These are phyloP conservation scores for Lateolabrax maculatus DNA, from an alignment of 2,797 vertebrate species.

Conservation along the genomic window DNA sequence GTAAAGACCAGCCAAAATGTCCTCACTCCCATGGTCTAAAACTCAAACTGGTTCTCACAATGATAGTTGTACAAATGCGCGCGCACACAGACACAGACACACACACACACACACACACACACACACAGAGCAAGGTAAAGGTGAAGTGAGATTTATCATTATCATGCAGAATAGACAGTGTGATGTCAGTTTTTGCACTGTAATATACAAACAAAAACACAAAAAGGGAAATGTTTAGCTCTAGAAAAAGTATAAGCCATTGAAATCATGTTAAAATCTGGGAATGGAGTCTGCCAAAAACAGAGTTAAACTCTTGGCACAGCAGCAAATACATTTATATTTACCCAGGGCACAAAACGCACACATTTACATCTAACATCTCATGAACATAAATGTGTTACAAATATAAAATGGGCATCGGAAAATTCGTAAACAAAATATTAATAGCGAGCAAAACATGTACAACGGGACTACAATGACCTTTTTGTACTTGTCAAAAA, in stretches of 20 bases:
- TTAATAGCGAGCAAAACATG: background rate
- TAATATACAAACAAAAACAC: slow-evolving; percentile 6
- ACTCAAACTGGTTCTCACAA: no score
- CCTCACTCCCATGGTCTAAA: no score
- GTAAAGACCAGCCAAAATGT: no score
- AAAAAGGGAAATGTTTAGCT: background rate
- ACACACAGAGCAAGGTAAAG: background rate
- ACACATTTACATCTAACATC: background rate
- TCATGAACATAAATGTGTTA: background rate
- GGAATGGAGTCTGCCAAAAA: background rate
- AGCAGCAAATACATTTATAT: slow-evolving; percentile 31
- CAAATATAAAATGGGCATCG: background rate
- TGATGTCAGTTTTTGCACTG: background rate
- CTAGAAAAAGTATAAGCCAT: slow-evolving; percentile 24
- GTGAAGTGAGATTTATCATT: slow-evolving; percentile 19
- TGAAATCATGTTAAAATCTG: slow-evolving; percentile 14
- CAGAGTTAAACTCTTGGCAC: slow-evolving; percentile 14
- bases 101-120: no score
- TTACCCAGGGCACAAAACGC: slow-evolving; percentile 12
- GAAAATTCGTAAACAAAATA: background rate
- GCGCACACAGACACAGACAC: no score
- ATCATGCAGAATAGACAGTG: slow-evolving; percentile 5
- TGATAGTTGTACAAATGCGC: no score
- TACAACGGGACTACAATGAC: background rate
- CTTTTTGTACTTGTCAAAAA: slow-evolving; percentile 15